phyloP scores from a whole-genome alignment of 2,888 invertebrate genomes.

The Ischnura elegans region DNA sequence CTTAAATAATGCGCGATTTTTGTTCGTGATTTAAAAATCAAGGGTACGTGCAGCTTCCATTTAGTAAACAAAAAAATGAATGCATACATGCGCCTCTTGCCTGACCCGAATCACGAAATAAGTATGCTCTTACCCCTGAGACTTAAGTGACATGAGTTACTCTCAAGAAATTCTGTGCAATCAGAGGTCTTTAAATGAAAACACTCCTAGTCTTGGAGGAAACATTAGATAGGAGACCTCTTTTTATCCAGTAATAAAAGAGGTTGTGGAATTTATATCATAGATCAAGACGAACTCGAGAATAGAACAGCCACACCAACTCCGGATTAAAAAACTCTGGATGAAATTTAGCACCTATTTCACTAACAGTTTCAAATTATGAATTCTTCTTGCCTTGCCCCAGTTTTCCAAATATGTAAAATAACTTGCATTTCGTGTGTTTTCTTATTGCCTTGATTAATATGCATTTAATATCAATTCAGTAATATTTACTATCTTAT shows the following conservation, averaged over 20 bases:
- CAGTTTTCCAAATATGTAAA: too few species aligned
- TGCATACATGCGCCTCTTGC: background rate
- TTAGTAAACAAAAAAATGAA: too few species aligned
- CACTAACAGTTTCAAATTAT: background rate
- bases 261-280: background rate
- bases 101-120: background rate
- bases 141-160: background rate
- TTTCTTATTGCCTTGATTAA: too few species aligned
- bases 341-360: too few species aligned
- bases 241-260: background rate
- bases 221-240: background rate
- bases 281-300: background rate
- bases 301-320: too few species aligned
- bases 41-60: background rate
- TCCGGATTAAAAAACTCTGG: too few species aligned
- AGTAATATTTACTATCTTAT: too few species aligned
- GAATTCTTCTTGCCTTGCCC: too few species aligned
- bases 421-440: too few species aligned
- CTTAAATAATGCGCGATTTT: too few species aligned
- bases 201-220: background rate
- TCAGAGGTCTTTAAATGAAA: background rate
- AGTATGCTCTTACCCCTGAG: background rate
- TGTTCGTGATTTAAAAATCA: background rate
- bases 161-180: background rate
- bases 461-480: too few species aligned